These are phyloP conservation scores for Gallinago paraguaiae DNA, from an alignment of 2,113 vertebrate genomes.

Conservation along the genomic window DNA sequence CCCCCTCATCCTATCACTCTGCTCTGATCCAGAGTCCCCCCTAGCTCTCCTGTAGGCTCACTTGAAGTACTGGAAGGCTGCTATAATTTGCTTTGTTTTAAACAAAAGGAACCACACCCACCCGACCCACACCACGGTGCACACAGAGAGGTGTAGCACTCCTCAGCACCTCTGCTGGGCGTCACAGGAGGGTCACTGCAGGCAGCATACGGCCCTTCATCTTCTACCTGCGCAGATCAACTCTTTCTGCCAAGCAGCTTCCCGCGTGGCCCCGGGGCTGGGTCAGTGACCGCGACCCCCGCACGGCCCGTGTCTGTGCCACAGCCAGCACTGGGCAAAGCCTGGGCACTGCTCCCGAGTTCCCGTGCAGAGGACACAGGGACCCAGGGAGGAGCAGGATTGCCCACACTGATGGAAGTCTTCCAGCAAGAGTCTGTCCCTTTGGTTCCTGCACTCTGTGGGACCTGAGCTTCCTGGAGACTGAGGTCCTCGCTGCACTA, in stretches of 20 bases:
- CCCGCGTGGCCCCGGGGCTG: rapidly evolving
- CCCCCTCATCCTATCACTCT: background rate
- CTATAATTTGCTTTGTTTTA: background rate
- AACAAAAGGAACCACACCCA: background rate
- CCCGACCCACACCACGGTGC: background rate
- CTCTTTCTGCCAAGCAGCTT: background rate
- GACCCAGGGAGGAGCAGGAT: background rate
- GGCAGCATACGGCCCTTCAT: background rate
- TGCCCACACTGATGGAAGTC: background rate
- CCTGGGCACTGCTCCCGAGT: background rate
- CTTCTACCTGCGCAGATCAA: background rate
- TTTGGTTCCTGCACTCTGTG: background rate
- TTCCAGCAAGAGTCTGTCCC: background rate
- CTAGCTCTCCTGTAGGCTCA: background rate
- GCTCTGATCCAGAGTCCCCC: background rate
- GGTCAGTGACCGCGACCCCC: background rate
- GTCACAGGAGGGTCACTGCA: background rate
- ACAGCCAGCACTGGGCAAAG: background rate
- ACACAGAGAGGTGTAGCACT: rapidly evolving
- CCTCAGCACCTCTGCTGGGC: background rate
- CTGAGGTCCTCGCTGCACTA: background rate
- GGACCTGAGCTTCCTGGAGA: background rate
- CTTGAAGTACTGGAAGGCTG: background rate
- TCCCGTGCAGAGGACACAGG: background rate
- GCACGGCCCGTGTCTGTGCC: rapidly evolving